Percentiles rank a stretch among this genome's conserved stretches.
phyloP scores from a whole-genome alignment of 2,888 invertebrate genomes.

The Calliopum simillimum region DNA sequence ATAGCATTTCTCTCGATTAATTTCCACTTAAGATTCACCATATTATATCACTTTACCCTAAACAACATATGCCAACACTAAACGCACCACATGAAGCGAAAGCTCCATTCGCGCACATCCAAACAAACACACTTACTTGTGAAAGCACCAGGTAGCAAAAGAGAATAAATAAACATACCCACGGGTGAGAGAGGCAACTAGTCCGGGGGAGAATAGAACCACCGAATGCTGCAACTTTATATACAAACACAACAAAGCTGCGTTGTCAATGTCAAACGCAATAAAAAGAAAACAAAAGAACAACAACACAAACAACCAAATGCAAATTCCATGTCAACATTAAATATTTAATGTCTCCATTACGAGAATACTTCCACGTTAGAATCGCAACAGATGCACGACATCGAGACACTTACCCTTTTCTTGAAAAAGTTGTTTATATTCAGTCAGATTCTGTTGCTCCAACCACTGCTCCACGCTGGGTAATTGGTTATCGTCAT shows the following conservation, averaged over 20 bases:
- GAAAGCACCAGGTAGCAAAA: neutral
- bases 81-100: neutral
- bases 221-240: neutral
- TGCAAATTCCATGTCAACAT: too few relatives aligned
- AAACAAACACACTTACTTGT: too few relatives aligned
- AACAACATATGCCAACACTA: too few relatives aligned
- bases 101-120: too few relatives aligned
- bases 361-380: too few relatives aligned
- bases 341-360: too few relatives aligned
- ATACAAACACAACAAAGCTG: constrained; percentile 4
- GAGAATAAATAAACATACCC: neutral
- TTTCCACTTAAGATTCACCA: too few relatives aligned
- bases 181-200: neutral
- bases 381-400: too few relatives aligned
- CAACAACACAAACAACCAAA: too few relatives aligned
- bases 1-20: too few relatives aligned
- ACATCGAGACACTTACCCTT: constrained; percentile 72
- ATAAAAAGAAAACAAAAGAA: constrained; percentile 15
- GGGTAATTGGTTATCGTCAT: constrained; percentile 69
- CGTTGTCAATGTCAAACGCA: constrained; percentile 2
- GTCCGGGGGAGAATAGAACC: neutral
- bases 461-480: constrained; percentile 81
- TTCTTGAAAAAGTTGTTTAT: constrained; percentile 77
- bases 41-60: too few relatives aligned
- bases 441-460: constrained; percentile 78